Evolutionary conservation across 2,888 invertebrate genomes (phyloP), one percentile per base, ranked within the genome.

Genomic region (Matsumyia berberina): DNA sequence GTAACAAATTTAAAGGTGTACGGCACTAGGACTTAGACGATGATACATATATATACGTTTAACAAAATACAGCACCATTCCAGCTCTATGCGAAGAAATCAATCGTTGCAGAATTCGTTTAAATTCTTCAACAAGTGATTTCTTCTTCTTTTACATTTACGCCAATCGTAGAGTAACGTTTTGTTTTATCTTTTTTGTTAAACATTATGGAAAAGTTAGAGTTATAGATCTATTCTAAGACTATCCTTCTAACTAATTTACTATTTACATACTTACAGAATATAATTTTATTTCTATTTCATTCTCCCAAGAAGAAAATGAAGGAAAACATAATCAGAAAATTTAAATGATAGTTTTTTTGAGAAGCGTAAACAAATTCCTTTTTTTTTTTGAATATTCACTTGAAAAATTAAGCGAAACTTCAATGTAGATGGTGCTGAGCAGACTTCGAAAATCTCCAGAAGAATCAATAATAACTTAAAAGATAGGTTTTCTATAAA

Each of bases 251-350:
- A 44, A 24, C 33, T 17, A 62, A 44, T n/a, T 57, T 53, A 80
- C 39, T 83, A 83, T 83, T 79, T 86, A 83, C 76, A 73, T 74
- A 80, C 72, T 77, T 76, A 81, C 80, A 83, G 24, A 80, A 62
- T 80, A 58, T 64, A 64, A 44, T 17, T 79, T 72, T 31, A 76
- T 58, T 57, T 74, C 53, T 55, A 55, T 67, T 72, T 79, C 33
- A 69, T 86, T 79, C 62, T 76, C 51, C 44, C 58, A 49, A 51
- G 15, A 51, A 73, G 57, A 80, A 69, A 72, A 49, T 24, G 24
- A 37, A 69, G 51, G 9, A 42, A 55, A 62, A 72, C 17, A 60
- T 60, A 57, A 81, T 57, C 57, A 64, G 57, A 51, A 9, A 42
- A n/a, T n/a, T 12, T 70, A 70, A 51, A 76, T 51, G 31, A 58